phyloP scores from a whole-genome alignment of 2,888 invertebrate species.

The Seladonia tumulorum region DNA sequence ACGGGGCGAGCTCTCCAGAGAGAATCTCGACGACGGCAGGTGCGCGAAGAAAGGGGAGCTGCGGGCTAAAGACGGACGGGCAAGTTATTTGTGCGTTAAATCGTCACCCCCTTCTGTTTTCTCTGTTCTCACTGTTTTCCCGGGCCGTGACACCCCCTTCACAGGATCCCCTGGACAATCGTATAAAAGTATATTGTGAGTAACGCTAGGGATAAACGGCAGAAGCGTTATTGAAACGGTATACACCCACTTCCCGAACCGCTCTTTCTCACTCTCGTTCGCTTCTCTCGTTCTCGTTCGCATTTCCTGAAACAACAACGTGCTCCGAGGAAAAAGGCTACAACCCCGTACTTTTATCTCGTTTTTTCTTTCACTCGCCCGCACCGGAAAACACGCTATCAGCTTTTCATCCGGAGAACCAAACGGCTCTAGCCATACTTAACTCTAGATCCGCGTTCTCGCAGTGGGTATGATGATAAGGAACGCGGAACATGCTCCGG shows the following conservation, averaged over 20 bases:
- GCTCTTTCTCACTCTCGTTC: background rate
- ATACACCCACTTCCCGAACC: background rate
- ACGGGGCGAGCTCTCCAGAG: conserved; percentile 21
- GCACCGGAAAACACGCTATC: background rate
- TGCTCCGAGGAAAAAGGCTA: background rate
- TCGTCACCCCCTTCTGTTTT: conserved; percentile 15
- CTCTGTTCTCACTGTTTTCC: background rate
- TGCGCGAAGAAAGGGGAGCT: conserved; percentile 21
- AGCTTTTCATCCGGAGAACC: background rate
- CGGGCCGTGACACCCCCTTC: background rate
- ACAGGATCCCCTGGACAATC: background rate
- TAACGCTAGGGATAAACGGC: background rate
- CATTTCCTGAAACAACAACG: background rate
- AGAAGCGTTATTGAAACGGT: conserved; percentile 4
- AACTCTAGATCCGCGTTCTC: background rate
- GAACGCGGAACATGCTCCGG: too few relatives aligned
- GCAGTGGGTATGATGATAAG: too few relatives aligned
- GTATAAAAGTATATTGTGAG: background rate
- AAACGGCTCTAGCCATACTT: background rate
- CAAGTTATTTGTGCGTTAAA: conserved; percentile 52
- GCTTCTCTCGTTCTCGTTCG: background rate
- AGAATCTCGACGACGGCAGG: conserved; percentile 33
- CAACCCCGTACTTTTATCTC: background rate
- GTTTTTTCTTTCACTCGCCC: background rate
- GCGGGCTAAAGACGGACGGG: conserved; percentile 43